Percentiles rank a stretch among this genome's conserved stretches.
Evolutionary conservation across 2,797 vertebrate species (phyloP).

Genomic region (Neopelma chrysocephalum): DNA sequence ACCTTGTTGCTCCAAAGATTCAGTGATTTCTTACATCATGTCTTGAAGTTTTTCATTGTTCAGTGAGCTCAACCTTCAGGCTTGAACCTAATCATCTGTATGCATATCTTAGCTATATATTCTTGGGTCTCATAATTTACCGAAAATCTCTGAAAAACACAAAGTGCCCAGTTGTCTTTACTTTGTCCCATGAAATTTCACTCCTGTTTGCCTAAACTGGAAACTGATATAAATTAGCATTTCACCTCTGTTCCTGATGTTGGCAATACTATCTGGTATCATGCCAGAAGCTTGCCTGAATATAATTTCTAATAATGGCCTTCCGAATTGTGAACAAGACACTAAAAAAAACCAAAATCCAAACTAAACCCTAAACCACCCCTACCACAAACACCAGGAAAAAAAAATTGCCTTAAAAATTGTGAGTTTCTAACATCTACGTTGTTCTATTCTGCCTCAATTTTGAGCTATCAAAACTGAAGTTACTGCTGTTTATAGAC

Average conservation of each 20-base stretch:
- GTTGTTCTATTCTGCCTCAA: not conserved
- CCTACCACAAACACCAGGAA: not conserved
- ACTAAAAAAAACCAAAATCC: not conserved
- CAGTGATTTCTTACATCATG: rapidly evolving
- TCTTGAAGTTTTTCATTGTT: not conserved
- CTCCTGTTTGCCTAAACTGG: not conserved
- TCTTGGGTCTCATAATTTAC: not conserved
- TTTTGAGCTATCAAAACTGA: not conserved
- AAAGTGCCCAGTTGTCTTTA: not conserved
- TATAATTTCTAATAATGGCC: not conserved
- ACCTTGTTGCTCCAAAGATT: not conserved
- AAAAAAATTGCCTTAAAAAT: not conserved
- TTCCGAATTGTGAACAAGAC: not conserved
- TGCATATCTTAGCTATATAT: not conserved
- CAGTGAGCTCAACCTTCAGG: not conserved
- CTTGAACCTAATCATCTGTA: not conserved
- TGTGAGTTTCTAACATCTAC: not conserved
- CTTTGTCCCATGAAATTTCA: not conserved
- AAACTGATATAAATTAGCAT: not conserved
- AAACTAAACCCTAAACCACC: not conserved
- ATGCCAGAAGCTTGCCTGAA: not conserved
- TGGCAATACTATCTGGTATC: not conserved
- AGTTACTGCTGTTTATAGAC: not conserved
- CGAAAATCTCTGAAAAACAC: not conserved
- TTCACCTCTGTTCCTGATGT: not conserved